Base-by-base conservation (phyloP, 2,113 vertebrate genomes). In the Octodon degus region DNA sequence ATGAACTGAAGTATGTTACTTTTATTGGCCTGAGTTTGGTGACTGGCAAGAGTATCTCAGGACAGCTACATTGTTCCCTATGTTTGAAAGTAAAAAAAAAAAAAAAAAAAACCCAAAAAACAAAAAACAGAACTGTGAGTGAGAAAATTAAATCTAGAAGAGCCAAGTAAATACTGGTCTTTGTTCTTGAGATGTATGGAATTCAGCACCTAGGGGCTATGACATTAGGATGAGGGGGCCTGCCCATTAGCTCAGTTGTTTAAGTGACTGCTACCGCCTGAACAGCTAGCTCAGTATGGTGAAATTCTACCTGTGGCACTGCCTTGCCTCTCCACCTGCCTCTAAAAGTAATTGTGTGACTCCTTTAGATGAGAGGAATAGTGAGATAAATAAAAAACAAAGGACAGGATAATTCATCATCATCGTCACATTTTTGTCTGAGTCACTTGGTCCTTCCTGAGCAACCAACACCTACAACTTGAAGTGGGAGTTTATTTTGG, bases 371-470 rank as follows among this genome's bases (percentile, higher is more conserved):
- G 34, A 25, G 50, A 68, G 70, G 5, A 32, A 34, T 34, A 47
- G 34, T 47, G 47, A 96, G 50, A 20, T 76, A 93, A 85, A 77
- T 92, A 10, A 85, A 89, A 95, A 96, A 60, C 32, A 90, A 88
- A n/a, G 30, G 67, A 34, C 22, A 19, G 43, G 32, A 58, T 53
- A 40, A 12, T 68, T 86, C 67, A 25, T 92, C 17, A 2, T 86
- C 67, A 25, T 92, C 17, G 6, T 27, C 14, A 77, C 12, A 27
- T 5, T 16, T 77, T 25, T 47, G 24, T 77, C 40, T 77, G 27
- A 47, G 5, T 43, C 40, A 14, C 40, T 77, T 77, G 43, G 37
- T 47, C 20, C 74, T 47, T 47, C 24, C 24, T 13, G 37, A 24
- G 74, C 43, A 5, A 43, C 11, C 24, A 47, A 77, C 0, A 25